phyloP scores from a whole-genome alignment of 92 coral and sea anemone genomes.

The Umimayanthus chanpuru region DNA sequence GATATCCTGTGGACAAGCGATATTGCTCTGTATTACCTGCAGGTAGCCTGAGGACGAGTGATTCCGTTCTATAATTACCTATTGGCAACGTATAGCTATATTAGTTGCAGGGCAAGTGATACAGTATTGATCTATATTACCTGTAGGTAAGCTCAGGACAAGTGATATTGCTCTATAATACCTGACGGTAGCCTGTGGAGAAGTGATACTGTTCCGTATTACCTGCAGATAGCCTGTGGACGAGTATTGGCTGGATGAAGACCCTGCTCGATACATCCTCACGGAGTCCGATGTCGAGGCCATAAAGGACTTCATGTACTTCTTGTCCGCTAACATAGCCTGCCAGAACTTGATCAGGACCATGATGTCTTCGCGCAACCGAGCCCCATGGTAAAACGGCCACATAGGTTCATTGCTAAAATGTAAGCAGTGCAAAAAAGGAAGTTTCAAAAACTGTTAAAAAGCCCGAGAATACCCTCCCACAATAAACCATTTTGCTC shows the following conservation, averaged over 20 bases:
- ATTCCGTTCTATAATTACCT: not conserved
- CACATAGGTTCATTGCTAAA: constrained; percentile 84
- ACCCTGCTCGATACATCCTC: constrained; percentile 36
- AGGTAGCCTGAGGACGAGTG: not conserved
- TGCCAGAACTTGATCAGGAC: constrained; percentile 98
- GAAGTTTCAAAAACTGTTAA: not conserved
- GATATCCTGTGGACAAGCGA: not conserved
- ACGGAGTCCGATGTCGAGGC: constrained; percentile 41
- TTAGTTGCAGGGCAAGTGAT: not conserved
- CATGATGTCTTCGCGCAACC: constrained; percentile 82
- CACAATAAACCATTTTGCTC: too few relatives aligned
- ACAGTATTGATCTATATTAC: not conserved
- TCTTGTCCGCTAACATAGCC: constrained; percentile 93
- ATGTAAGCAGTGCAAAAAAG: not conserved
- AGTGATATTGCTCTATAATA: not conserved
- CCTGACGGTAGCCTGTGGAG: not conserved
- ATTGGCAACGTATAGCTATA: not conserved
- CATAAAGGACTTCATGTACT: constrained; percentile 89
- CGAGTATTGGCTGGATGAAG: constrained; percentile 27
- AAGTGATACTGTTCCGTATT: not conserved
- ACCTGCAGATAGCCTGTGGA: constrained; percentile 42
- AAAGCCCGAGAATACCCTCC: not conserved
- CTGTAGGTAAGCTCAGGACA: not conserved
- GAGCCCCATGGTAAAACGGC: constrained; percentile 81
- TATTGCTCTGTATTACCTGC: not conserved